Evolutionary conservation across 64 coral and sea anemone genomes (phyloP).

Genomic region (Exaiptasia diaphana): DNA sequence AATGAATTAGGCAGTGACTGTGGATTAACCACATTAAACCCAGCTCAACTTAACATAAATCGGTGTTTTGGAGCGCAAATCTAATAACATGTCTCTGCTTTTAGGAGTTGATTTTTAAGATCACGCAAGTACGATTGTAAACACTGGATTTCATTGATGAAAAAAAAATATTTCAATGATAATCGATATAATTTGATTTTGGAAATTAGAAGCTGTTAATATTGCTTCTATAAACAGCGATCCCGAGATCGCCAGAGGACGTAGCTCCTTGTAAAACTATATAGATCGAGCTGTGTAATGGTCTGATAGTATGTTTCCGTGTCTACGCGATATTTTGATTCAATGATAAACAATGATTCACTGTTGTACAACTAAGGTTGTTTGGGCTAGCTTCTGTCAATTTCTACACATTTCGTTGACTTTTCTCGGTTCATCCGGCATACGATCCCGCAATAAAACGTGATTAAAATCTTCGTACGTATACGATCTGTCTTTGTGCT

Average conservation of each 20-base stretch:
- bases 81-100: not conserved
- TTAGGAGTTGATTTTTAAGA: too few relatives aligned
- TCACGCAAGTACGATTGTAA: not conserved
- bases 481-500: not conserved
- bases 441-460: not conserved
- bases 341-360: not conserved
- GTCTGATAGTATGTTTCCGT: conserved; percentile 3
- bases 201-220: not conserved
- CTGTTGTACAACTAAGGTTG: not conserved
- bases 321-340: conserved; percentile 20
- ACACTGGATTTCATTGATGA: not conserved
- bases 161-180: not conserved
- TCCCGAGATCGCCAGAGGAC: not conserved
- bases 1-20: too few relatives aligned
- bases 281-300: not conserved
- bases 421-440: not conserved
- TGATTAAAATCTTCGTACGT: not conserved
- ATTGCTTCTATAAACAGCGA: not conserved
- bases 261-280: not conserved
- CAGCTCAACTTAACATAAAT: not conserved
- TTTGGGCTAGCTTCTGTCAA: not conserved
- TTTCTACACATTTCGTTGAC: not conserved
- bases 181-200: not conserved
- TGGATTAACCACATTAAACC: not conserved
- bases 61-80: not conserved